phyloP scores from a whole-genome alignment of 1,140 invertebrate genomes.

The Pseudobourletiella spinata region DNA sequence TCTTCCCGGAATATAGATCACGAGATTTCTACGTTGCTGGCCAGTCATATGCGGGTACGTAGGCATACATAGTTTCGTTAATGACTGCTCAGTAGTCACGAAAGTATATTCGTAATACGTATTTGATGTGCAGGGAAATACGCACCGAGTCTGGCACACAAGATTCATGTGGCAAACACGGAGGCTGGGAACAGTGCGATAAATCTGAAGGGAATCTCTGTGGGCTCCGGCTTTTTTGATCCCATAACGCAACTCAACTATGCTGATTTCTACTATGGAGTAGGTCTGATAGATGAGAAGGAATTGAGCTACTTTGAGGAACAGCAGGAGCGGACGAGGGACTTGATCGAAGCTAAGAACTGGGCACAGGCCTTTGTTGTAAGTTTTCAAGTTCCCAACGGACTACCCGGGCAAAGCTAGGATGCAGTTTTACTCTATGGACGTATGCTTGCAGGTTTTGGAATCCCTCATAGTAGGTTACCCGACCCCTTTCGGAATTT shows the following conservation, averaged over 20 bases:
- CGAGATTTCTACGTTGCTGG: slow-evolving; percentile 43
- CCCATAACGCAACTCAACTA: slow-evolving; percentile 24
- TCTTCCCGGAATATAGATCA: slow-evolving; percentile 32
- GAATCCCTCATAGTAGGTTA: slow-evolving; percentile 24
- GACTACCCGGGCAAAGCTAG: too few relatives aligned
- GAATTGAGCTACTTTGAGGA: not conserved
- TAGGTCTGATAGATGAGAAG: slow-evolving; percentile 38
- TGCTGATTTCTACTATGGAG: slow-evolving; percentile 19
- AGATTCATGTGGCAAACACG: slow-evolving; percentile 60
- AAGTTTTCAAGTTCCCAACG: not conserved
- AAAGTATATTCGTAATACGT: not conserved
- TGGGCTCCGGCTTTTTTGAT: slow-evolving; percentile 26
- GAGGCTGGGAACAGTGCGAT: slow-evolving; percentile 22
- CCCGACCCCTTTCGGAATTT: not conserved
- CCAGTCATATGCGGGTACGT: slow-evolving; percentile 46
- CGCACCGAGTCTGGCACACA: slow-evolving; percentile 62
- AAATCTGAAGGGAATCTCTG: slow-evolving; percentile 18
- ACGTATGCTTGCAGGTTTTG: slow-evolving; percentile 13
- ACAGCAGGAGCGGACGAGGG: not conserved
- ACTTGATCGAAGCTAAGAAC: not conserved
- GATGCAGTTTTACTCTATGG: too few relatives aligned
- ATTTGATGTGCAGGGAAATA: slow-evolving; percentile 53
- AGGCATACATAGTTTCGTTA: too few relatives aligned
- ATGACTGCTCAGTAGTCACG: not conserved
- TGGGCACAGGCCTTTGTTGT: slow-evolving; percentile 10